Conservation (phyloP, 2,888 invertebrate species). For the Augiades crinisus region DNA sequence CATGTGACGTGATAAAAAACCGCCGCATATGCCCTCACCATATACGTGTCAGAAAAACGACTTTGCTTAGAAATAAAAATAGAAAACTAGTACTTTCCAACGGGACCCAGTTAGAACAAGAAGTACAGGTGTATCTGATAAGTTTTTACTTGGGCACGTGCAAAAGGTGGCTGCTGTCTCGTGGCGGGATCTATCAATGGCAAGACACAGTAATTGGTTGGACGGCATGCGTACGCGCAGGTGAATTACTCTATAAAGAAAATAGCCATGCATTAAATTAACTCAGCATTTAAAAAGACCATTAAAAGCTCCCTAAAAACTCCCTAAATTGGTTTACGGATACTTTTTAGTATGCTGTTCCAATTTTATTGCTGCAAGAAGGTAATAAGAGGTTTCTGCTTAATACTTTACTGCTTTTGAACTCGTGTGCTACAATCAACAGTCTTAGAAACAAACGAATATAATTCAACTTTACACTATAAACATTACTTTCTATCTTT, state of each 20-base stretch:
- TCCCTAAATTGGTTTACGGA: constrained; percentile 10
- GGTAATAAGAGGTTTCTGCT: too few relatives aligned
- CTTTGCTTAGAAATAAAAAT: constrained; percentile 22
- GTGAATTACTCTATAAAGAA: constrained; percentile 58
- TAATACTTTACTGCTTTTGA: too few relatives aligned
- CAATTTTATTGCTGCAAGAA: background rate
- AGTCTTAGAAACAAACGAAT: too few relatives aligned
- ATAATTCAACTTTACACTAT: too few relatives aligned
- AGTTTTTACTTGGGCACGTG: constrained; percentile 46
- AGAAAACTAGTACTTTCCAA: constrained; percentile 26
- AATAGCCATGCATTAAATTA: constrained; percentile 32
- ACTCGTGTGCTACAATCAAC: too few relatives aligned
- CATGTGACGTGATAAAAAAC: constrained; percentile 8
- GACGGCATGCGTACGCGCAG: constrained; percentile 52
- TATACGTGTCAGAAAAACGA: constrained; percentile 14
- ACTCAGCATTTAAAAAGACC: constrained; percentile 27
- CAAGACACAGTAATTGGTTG: constrained; percentile 57
- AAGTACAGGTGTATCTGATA: constrained; percentile 32
- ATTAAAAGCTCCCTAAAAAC: constrained; percentile 23
- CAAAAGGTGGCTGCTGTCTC: constrained; percentile 51
- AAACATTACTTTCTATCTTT: too few relatives aligned
- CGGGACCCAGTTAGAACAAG: constrained; percentile 25
- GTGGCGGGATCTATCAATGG: constrained; percentile 58
- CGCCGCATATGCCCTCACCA: background rate
- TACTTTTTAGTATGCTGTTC: background rate